Evolutionary conservation across 2,888 invertebrate genomes (phyloP).

Genomic region (Neocrepidodera transversa): DNA sequence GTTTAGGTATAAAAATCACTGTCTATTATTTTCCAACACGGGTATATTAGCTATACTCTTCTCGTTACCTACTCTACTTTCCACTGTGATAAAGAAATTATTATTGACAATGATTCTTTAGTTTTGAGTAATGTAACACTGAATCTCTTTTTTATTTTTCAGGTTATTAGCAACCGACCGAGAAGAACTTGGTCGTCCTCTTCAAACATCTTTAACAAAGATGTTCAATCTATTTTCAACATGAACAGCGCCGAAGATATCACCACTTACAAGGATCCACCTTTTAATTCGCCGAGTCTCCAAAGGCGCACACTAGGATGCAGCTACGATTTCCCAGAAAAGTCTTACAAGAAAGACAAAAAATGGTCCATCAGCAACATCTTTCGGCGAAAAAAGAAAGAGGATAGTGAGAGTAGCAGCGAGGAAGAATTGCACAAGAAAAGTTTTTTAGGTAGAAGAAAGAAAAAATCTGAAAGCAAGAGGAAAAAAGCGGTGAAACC

Average conservation of each 20-base stretch:
- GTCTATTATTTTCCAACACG: too few species aligned
- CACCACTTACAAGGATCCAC: conserved; percentile 43
- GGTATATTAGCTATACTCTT: too few species aligned
- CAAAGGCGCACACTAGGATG: conserved; percentile 60
- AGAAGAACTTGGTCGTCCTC: conserved; percentile 59
- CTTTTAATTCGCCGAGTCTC: conserved; percentile 51
- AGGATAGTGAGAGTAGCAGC: conserved; percentile 66
- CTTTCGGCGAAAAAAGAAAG: conserved; percentile 77
- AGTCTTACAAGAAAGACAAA: conserved; percentile 67
- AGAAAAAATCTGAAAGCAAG: conserved; percentile 58
- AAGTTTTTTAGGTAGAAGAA: conserved; percentile 56
- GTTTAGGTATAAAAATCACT: too few species aligned
- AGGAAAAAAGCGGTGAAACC: conserved; percentile 65
- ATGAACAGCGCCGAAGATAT: conserved; percentile 58
- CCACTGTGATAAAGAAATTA: too few species aligned
- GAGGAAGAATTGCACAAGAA: conserved; percentile 59
- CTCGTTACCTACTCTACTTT: too few species aligned
- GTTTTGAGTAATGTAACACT: too few species aligned
- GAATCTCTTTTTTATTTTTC: conserved; percentile 51
- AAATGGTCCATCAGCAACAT: conserved; percentile 85
- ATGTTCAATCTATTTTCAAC: conserved; percentile 45
- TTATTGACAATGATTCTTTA: too few species aligned
- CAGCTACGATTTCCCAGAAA: conserved; percentile 61
- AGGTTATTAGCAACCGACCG: conserved; percentile 61
- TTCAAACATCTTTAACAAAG: conserved; percentile 54